Conservation (phyloP, 2,113 vertebrate species). For the Semnornis frantzii region DNA sequence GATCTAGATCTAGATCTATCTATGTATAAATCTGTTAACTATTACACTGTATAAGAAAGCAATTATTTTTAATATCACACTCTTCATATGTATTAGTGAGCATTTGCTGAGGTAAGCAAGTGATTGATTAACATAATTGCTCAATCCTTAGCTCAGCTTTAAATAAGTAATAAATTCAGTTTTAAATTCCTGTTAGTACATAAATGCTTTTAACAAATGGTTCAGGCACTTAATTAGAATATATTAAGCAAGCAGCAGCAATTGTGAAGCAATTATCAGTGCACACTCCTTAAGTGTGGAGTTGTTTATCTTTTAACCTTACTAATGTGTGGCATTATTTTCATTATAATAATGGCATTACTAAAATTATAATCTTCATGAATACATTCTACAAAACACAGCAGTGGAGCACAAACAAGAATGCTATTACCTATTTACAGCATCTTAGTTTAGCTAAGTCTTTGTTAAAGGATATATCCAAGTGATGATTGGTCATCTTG, state of each 20-base stretch:
- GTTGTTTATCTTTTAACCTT: neutral
- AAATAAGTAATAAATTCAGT: constrained; percentile 19
- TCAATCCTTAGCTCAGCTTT: neutral
- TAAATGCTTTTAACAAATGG: neutral
- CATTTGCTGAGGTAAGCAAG: neutral
- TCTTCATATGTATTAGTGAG: neutral
- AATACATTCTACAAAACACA: neutral
- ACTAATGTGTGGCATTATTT: neutral
- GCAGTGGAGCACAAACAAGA: neutral
- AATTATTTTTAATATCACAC: neutral
- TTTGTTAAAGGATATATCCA: neutral
- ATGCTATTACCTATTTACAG: neutral
- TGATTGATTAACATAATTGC: neutral
- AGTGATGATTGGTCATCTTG: neutral
- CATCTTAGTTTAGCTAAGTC: neutral
- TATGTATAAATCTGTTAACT: neutral
- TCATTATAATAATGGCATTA: neutral
- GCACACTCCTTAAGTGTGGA: neutral
- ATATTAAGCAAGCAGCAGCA: neutral
- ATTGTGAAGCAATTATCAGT: neutral
- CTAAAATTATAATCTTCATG: neutral
- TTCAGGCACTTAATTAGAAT: neutral
- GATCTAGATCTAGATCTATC: too few relatives aligned
- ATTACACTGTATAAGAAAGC: neutral
- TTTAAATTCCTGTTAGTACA: neutral